A percentile compares a stretch with the other conserved stretches of the same genome.
Conservation (phyloP, 2,888 invertebrate genomes). For the Cyrtodaria siliqua region DNA sequence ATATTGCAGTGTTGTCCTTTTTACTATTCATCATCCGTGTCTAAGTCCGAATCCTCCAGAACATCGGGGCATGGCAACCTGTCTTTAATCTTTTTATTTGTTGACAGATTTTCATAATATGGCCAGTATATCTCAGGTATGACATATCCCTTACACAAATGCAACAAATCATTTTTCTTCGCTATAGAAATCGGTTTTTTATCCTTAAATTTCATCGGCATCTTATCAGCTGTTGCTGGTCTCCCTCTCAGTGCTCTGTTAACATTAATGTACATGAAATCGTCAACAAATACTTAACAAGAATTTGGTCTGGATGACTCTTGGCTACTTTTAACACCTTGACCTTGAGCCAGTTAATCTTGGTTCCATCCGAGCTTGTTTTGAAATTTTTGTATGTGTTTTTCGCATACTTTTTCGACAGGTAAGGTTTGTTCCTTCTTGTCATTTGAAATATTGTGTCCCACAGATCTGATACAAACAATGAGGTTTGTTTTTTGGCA, state of each 20-base stretch:
- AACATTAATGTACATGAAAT: slow-evolving; percentile 7
- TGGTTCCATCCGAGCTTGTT: not conserved
- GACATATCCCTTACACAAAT: slow-evolving; percentile 7
- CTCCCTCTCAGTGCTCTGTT: not conserved
- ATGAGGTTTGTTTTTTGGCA: slow-evolving; percentile 11
- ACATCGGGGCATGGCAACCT: slow-evolving; percentile 1
- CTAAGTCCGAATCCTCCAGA: not conserved
- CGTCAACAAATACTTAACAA: slow-evolving; percentile 6
- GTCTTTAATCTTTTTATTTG: slow-evolving; percentile 15
- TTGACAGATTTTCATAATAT: slow-evolving; percentile 10
- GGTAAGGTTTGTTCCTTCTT: slow-evolving; percentile 15
- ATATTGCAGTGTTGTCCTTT: not conserved
- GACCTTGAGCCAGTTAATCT: slow-evolving; percentile 12
- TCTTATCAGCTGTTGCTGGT: not conserved
- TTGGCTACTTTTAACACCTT: slow-evolving; percentile 6
- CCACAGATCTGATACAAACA: slow-evolving; percentile 23
- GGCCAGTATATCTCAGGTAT: slow-evolving; percentile 15
- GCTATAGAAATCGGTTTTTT: slow-evolving; percentile 8
- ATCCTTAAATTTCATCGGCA: slow-evolving; percentile 2
- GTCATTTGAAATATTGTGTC: slow-evolving; percentile 33
- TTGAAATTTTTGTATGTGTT: slow-evolving; percentile 12
- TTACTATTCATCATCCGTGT: not conserved
- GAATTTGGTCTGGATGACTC: slow-evolving; percentile 1
- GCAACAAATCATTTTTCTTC: slow-evolving; percentile 15
- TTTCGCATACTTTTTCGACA: not conserved